A percentile compares a stretch with the other conserved stretches of the same genome.
These are phyloP conservation scores for Orchesellides sinensis DNA, from an alignment of 2,888 invertebrate genomes.

Conservation along the genomic window DNA sequence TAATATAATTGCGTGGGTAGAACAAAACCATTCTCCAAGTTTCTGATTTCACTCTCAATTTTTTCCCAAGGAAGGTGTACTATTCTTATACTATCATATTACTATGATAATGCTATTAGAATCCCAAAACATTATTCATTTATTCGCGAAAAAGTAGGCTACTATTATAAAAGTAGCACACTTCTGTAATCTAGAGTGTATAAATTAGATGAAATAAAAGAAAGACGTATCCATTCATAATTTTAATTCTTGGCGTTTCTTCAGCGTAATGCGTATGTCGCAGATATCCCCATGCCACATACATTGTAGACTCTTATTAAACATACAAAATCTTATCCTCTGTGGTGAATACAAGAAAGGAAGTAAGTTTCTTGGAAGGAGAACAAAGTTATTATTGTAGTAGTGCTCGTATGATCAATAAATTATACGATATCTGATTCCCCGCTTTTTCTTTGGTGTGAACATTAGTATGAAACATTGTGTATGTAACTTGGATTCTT, in stretches of 20 bases:
- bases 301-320: not conserved
- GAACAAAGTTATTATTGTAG: conserved; percentile 55
- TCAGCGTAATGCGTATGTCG: conserved; percentile 17
- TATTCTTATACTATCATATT: too few species aligned
- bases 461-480: conserved; percentile 37
- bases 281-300: not conserved
- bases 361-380: conserved; percentile 55
- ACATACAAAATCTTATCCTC: conserved; percentile 1
- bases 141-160: too few species aligned
- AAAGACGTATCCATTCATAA: conserved; percentile 43
- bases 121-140: too few species aligned
- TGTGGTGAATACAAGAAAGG: too few species aligned
- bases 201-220: conserved; percentile 30
- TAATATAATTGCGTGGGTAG: too few species aligned
- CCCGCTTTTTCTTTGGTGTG: conserved; percentile 34
- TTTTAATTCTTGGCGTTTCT: conserved; percentile 54
- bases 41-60: too few species aligned
- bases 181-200: conserved; percentile 5
- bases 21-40: too few species aligned
- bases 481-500: conserved; percentile 16
- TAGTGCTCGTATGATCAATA: conserved; percentile 42
- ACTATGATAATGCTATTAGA: too few species aligned
- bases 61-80: too few species aligned
- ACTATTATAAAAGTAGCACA: conserved; percentile 40
- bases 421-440: conserved; percentile 60